Evolutionary conservation across 2,888 invertebrate species (phyloP), one percentile per base, ranked within the genome.

Genomic region (Slavum lentiscoides): DNA sequence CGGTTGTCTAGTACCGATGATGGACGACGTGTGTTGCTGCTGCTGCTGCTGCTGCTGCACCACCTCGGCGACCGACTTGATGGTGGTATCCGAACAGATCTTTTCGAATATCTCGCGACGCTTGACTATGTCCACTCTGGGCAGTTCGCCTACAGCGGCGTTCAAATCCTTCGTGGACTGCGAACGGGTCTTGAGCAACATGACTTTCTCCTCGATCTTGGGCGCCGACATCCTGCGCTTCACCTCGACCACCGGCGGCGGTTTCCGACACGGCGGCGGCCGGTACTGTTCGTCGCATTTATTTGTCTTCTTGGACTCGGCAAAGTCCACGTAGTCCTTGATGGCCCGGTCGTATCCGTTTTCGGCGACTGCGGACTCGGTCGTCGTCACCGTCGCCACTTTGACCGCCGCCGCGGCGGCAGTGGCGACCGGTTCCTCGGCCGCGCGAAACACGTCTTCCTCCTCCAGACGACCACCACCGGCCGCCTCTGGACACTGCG

Each of bases 261-360:
- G 59, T 49, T 67, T 69, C 7, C 69, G 39, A 3, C 11, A 2
- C 13, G 30, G 19, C 8, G n/a, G 58, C 11, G 13, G 82, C 30
- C 83, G 83, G 4, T 21, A 23, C 58, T 49, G 74, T 68, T 82
- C 83, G 9, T 80, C 80, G 30, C 77, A 77, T n/a, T 69, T 70
- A 6, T 37, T 59, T 84, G 92, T 90, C 69, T 92, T 93, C 84
- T 93, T 89, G 74, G 85, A 85, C 83, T 86, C 86, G 13, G 86
- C 85, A 83, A 85, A 86, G 82, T 93, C 92, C 84, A 94, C 92
- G 87, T 95, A 95, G 84, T 93, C 92, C 85, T 94, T 92, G 84
- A 94, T 94, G 84, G 94, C 94, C 84, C 93, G 92, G 87, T 95
- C 94, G 86, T 94, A 95, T 0, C 94, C 94, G 87, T 94, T 94